A percentile compares a stretch with the other conserved stretches of the same genome.
These are phyloP conservation scores for Heterotis niloticus DNA, from an alignment of 2,113 vertebrate genomes.

Conservation along the genomic window DNA sequence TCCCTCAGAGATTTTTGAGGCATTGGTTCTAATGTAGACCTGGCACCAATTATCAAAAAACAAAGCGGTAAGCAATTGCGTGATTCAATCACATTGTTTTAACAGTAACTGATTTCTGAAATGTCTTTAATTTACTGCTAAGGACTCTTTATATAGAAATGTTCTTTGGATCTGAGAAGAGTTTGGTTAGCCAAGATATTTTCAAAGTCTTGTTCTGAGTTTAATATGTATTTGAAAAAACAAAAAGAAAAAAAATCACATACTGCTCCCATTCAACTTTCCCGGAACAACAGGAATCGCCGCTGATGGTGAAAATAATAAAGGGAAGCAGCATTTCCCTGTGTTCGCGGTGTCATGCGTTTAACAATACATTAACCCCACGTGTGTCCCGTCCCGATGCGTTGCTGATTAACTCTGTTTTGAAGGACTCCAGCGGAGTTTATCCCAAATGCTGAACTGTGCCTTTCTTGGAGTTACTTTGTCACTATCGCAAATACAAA, in stretches of 20 bases:
- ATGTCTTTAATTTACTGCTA: too few species aligned
- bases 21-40: background rate
- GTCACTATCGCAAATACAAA: slow-evolving; percentile 19
- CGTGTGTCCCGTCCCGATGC: background rate
- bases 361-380: slow-evolving; percentile 1
- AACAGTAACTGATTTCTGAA: too few species aligned
- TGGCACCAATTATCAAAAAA: background rate
- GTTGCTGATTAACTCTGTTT: slow-evolving; percentile 10
- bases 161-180: too few species aligned
- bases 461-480: slow-evolving; percentile 22
- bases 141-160: too few species aligned
- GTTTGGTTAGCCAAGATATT: too few species aligned
- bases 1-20: background rate
- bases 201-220: background rate
- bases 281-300: background rate
- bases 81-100: too few species aligned
- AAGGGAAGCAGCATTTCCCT: background rate
- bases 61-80: too few species aligned
- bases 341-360: background rate
- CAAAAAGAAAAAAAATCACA: background rate
- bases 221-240: background rate
- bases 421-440: slow-evolving; percentile 11
- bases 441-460: background rate
- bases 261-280: background rate
- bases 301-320: background rate